Base-by-base conservation (phyloP, 2,113 vertebrate genomes). In the Cervus canadensis region DNA sequence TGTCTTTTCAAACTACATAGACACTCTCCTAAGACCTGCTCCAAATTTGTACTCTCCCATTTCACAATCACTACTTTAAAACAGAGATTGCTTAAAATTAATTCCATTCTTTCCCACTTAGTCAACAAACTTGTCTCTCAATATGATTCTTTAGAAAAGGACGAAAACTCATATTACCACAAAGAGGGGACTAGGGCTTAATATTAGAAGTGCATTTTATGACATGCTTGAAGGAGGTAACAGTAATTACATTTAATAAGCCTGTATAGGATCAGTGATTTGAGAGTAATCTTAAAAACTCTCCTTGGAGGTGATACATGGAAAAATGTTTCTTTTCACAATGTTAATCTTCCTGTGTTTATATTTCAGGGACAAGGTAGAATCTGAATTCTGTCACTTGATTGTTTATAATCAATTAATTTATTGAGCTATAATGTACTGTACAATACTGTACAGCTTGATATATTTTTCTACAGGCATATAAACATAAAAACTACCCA, bases 81-180 rank as follows among this genome's bases (percentile, higher is more conserved):
- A 74, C 67, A 74, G 40, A 86, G 48, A 95, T 21, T 87, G 62
- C 43, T 95, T 87, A 79, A 96, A 97, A 89, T 40, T 94, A 86
- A 89, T 45, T 92, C 19, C 67, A 81, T 23, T 56, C 36, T 96
- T 83, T 97, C 87, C 40, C 62, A 94, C 6, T 52, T 25, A 79
- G 76, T 92, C 33, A 74, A 19, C 67, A 89, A 94, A 94, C 11
- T 97, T 90, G 16, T 89, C 52, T 71, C 54, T 76, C 43, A 91
- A 50, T 11, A 17, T 21, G 25, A 48, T n/a, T 97, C 83, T 96
- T 97, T 33, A 96, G 88, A 94, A 92, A 92, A 94, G 87, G 40
- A 88, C 12, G 54, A 93, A 95, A 91, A 88, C 4, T 76, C 57
- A 64, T 57, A 60, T 10, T 86, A 76, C 21, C 74, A 95, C 33